Evolutionary conservation across 2,113 vertebrate species (phyloP).

Genomic region (Brienomyrus longianalis): DNA sequence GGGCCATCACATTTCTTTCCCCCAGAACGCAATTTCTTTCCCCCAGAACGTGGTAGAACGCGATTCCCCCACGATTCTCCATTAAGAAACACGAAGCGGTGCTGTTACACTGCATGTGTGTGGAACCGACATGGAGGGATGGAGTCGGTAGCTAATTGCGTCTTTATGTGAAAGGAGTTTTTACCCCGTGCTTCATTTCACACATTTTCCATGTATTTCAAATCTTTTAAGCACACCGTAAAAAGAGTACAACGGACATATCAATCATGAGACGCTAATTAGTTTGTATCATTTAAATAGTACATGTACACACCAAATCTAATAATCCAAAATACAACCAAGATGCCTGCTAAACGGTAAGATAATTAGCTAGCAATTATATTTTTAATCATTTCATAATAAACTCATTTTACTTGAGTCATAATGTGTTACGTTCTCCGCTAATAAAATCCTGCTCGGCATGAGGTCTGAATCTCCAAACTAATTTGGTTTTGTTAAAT

Average conservation of each 20-base stretch:
- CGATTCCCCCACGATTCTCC: not conserved
- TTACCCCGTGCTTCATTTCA: not conserved
- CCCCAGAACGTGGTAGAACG: not conserved
- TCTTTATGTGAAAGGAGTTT: not conserved
- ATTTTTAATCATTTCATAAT: slow-evolving; percentile 52
- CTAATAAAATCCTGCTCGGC: slow-evolving; percentile 40
- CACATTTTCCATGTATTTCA: not conserved
- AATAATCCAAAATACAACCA: slow-evolving; percentile 17
- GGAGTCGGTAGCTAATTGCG: not conserved
- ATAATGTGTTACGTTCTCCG: slow-evolving; percentile 44
- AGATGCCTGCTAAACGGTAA: slow-evolving; percentile 36
- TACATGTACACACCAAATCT: slow-evolving; percentile 19
- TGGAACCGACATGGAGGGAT: not conserved
- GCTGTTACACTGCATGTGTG: not conserved
- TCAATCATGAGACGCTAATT: slow-evolving; percentile 23
- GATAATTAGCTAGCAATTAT: slow-evolving; percentile 52
- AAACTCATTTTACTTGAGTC: slow-evolving; percentile 44
- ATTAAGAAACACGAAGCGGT: not conserved
- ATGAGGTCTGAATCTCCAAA: slow-evolving; percentile 40
- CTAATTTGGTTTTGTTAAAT: slow-evolving; percentile 40
- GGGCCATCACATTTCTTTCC: not conserved
- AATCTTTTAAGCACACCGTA: not conserved
- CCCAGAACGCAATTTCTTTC: not conserved
- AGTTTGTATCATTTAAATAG: slow-evolving; percentile 23
- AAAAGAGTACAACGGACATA: slow-evolving; percentile 12